These are phyloP conservation scores for Schizothorax lantsangensis DNA, from an alignment of 2,797 vertebrate species.

Conservation along the genomic window DNA sequence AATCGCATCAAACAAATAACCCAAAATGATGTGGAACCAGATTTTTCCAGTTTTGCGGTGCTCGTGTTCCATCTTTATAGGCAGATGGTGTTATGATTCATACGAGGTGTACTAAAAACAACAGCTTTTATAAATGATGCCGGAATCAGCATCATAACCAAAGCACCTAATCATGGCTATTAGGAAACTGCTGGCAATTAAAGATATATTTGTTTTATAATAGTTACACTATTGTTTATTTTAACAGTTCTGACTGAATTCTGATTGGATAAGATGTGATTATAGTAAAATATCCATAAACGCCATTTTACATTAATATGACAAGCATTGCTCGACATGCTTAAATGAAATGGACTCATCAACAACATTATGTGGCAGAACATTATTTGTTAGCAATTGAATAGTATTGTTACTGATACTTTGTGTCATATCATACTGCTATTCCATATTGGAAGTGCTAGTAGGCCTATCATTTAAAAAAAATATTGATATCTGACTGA, in stretches of 20 bases:
- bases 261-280: background rate
- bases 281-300: background rate
- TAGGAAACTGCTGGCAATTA: background rate
- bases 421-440: background rate
- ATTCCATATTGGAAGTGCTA: background rate
- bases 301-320: background rate
- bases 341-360: background rate
- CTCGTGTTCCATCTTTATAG: background rate
- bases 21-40: background rate
- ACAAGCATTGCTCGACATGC: background rate
- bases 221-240: background rate
- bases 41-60: background rate
- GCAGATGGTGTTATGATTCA: conserved; percentile 20
- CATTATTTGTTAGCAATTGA: background rate
- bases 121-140: conserved; percentile 12
- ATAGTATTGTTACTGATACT: background rate
- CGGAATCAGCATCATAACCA: background rate
- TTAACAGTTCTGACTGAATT: background rate
- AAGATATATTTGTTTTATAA: background rate
- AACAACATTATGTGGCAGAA: background rate
- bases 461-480: background rate
- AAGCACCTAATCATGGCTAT: background rate
- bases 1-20: background rate
- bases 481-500: background rate
- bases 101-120: background rate